Percentiles rank a stretch among this genome's conserved stretches.
Conservation (phyloP, 2,797 vertebrate species). For the Enteromius afrohamiltoni region DNA sequence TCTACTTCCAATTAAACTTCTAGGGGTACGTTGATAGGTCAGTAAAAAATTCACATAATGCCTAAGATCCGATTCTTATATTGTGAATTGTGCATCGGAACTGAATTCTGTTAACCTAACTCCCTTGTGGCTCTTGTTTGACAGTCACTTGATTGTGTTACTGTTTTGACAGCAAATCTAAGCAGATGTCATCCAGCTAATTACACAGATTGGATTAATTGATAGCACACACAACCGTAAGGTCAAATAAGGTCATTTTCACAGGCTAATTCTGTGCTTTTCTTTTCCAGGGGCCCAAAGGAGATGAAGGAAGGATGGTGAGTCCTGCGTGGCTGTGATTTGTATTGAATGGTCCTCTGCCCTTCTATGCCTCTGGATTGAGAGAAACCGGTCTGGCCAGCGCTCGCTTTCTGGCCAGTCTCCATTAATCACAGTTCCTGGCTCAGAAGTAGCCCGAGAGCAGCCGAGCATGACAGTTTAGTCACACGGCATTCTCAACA, state of each 20-base stretch:
- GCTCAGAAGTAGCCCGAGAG: constrained; percentile 62
- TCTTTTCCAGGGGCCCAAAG: constrained; percentile 89
- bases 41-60: not conserved
- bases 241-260: not conserved
- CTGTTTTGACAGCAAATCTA: constrained; percentile 18
- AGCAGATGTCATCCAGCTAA: constrained; percentile 2
- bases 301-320: constrained; percentile 89
- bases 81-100: not conserved
- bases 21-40: no score
- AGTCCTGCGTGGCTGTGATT: constrained; percentile 69
- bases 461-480: constrained; percentile 64
- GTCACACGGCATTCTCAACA: constrained; percentile 49
- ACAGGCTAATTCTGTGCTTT: constrained; percentile 34
- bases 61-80: not conserved
- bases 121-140: not conserved
- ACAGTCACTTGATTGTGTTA: not conserved
- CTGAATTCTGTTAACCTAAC: not conserved
- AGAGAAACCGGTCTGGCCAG: not conserved
- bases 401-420: constrained; percentile 16
- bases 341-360: constrained; percentile 55
- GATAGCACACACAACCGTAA: not conserved
- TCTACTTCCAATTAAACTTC: not conserved
- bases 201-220: constrained; percentile 1
- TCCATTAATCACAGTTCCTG: constrained; percentile 30
- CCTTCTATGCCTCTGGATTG: not conserved